Evolutionary conservation across 2,797 vertebrate species (phyloP).

Genomic region (Pitangus sulphuratus): DNA sequence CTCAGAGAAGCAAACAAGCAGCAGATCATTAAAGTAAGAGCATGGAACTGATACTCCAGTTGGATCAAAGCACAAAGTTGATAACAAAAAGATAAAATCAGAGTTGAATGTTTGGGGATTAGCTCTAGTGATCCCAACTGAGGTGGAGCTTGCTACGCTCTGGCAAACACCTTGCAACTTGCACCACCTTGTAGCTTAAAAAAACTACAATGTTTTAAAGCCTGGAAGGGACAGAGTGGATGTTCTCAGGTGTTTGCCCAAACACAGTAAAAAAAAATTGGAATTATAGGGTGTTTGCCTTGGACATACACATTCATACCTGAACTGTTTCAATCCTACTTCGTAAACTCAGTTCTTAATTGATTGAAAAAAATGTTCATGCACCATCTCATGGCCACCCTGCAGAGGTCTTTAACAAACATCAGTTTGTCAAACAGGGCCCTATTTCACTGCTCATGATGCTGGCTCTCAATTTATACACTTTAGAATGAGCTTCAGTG

Average conservation of each 20-base stretch:
- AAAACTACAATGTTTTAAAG: not conserved
- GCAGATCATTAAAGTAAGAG: constrained; percentile 7
- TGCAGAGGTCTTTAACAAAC: not conserved
- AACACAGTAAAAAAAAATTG: not conserved
- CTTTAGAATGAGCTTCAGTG: not conserved
- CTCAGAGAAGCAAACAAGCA: not conserved
- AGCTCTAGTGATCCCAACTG: not conserved
- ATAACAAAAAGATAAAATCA: not conserved
- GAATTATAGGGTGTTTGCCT: not conserved
- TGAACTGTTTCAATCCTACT: not conserved
- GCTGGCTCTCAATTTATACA: not conserved
- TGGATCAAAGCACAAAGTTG: not conserved
- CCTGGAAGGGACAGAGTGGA: not conserved
- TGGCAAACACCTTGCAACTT: not conserved
- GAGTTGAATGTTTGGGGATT: not conserved
- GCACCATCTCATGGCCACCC: not conserved
- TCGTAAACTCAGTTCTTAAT: not conserved
- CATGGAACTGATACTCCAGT: not conserved
- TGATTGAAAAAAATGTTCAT: not conserved
- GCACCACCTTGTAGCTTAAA: not conserved
- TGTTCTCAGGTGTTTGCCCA: not conserved
- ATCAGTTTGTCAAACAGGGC: not conserved
- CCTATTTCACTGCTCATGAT: not conserved
- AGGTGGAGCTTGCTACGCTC: not conserved
- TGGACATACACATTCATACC: not conserved